A percentile compares a stretch with the other conserved stretches of the same genome.
Conservation (phyloP, 2,888 invertebrate species). For the Oligia latruncula region DNA sequence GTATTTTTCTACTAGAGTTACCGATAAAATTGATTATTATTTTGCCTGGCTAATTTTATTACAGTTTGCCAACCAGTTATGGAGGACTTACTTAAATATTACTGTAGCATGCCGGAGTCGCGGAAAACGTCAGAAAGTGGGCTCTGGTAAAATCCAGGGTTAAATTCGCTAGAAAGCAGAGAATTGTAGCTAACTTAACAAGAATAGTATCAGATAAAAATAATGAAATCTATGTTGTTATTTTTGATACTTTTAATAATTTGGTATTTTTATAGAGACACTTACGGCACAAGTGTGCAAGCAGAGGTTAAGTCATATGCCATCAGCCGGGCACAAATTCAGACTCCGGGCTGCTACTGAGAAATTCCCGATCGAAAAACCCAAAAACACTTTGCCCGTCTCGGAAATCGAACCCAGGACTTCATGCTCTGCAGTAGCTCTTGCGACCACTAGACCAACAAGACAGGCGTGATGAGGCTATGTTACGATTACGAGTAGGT, state of each 20-base stretch:
- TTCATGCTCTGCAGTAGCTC: not conserved
- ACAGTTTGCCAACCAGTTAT: not conserved
- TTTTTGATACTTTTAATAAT: not conserved
- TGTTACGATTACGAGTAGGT: not conserved
- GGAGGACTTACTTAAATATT: not conserved
- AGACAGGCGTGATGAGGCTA: not conserved
- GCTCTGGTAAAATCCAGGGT: conserved; percentile 37
- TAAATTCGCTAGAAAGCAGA: conserved; percentile 31
- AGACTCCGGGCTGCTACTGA: not conserved
- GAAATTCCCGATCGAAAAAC: not conserved
- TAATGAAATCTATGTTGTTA: not conserved
- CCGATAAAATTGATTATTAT: not conserved
- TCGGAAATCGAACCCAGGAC: not conserved
- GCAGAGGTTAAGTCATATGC: not conserved
- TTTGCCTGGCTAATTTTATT: conserved; percentile 1
- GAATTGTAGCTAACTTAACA: not conserved
- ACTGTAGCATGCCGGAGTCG: not conserved
- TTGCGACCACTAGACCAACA: too few species aligned
- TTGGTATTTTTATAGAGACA: not conserved
- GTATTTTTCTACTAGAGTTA: not conserved
- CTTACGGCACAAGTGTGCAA: not conserved
- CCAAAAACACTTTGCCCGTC: not conserved
- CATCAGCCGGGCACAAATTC: not conserved
- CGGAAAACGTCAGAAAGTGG: conserved; percentile 5
- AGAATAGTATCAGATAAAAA: not conserved